Base-by-base conservation (phyloP, 2,113 vertebrate species). In the Eulemur macaco region DNA sequence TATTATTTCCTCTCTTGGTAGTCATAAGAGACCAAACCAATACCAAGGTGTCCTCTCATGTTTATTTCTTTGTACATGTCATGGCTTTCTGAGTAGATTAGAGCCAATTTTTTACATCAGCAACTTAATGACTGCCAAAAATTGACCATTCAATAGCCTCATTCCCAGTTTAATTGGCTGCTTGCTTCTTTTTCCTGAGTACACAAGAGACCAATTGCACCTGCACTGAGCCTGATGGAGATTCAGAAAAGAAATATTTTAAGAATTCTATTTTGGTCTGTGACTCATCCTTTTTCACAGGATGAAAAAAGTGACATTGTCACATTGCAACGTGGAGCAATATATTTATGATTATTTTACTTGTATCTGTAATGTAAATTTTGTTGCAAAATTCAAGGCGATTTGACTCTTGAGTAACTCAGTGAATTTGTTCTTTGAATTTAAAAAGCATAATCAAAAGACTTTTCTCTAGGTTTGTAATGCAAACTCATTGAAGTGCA, bases 301-400 rank as follows among this genome's bases (percentile, higher is more conserved):
- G 18, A 92, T 27, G 88, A 39, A 86, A 89, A 96, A 73, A 93
- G 39, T 96, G 89, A 80, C 91, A 93, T 60, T 97, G 93, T 93
- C 58, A 97, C 52, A 82, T 87, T 77, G 64, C 71, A 80, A 74
- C 21, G 14, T 82, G 68, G 45, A 76, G 29, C 27, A 29, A 85
- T 92, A 87, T 84, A 89, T 85, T 87, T 96, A 56, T 96, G 69
- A 94, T 97, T 92, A 95, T 97, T 90, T 97, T 90, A 89, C 63
- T 85, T 92, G 71, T 77, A 96, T 96, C 93, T 96, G 71, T 96
- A 96, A 98, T 96, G 95, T 83, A 95, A 96, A 96, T 96, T 96
- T 93, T 95, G 39, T 89, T 95, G 54, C 69, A 90, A 96, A 97
- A 96, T 90, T 74, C 42, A 85, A 91, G 66, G 37, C 58, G 84